A percentile compares a stretch with the other conserved stretches of the same genome.
These are phyloP conservation scores for Chaetodon trifasciatus DNA, from an alignment of 2,797 vertebrate species.

Conservation along the genomic window DNA sequence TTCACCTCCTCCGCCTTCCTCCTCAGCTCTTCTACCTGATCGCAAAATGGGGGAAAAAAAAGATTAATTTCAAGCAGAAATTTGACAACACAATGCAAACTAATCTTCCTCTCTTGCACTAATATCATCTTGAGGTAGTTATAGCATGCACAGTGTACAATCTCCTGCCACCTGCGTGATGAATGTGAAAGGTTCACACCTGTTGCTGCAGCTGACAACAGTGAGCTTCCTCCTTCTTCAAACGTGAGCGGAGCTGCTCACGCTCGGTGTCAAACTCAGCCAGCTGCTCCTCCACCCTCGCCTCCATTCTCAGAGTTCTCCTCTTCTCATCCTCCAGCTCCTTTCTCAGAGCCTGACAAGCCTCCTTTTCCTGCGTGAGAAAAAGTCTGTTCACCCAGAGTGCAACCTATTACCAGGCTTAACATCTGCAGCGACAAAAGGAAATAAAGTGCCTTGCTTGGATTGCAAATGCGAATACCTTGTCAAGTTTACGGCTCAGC, in stretches of 20 bases:
- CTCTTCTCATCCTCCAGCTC: conserved; percentile 91
- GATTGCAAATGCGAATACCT: conserved; percentile 59
- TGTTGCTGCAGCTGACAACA: conserved; percentile 90
- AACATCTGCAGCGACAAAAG: not conserved
- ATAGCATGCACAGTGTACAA: not conserved
- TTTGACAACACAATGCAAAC: not conserved
- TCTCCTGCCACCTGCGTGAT: not conserved
- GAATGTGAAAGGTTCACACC: conserved; percentile 51
- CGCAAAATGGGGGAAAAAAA: not conserved
- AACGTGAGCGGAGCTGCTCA: conserved; percentile 92
- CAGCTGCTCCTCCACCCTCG: conserved; percentile 95
- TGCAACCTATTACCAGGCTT: not conserved
- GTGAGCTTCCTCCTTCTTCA: conserved; percentile 94
- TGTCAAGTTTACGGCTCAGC: conserved; percentile 89
- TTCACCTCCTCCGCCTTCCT: conserved; percentile 84
- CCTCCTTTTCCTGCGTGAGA: conserved; percentile 84
- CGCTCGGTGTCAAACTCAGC: conserved; percentile 97
- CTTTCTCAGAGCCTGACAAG: conserved; percentile 86
- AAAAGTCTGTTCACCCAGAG: not conserved
- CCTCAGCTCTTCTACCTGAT: conserved; percentile 89
- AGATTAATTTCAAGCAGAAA: conserved; percentile 4
- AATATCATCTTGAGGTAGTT: not conserved
- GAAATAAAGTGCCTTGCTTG: not conserved
- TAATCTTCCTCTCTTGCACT: not conserved
- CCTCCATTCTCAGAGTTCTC: conserved; percentile 92